Conservation (phyloP, 2,113 vertebrate genomes). For the Pandion haliaetus region DNA sequence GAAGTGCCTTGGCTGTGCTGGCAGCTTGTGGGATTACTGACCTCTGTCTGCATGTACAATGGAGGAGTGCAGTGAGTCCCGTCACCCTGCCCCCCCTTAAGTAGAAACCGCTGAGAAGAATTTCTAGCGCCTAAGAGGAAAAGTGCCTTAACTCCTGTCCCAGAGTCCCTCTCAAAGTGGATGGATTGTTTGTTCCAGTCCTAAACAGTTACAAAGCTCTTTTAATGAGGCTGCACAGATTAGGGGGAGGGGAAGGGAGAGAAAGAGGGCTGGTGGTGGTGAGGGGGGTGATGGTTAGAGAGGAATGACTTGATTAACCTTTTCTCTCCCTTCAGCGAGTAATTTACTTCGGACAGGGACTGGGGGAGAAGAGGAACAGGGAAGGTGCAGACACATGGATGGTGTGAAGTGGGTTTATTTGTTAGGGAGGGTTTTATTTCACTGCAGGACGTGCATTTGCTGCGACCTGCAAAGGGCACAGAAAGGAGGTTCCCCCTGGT, state of each 20-base stretch:
- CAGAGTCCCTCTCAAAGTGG: constrained; percentile 66
- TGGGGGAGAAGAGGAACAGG: background rate
- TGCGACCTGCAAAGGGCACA: background rate
- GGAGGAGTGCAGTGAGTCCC: background rate
- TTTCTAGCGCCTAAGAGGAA: constrained; percentile 60
- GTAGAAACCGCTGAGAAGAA: constrained; percentile 56
- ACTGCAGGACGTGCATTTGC: background rate
- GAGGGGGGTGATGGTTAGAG: constrained; percentile 49
- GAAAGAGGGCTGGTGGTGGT: constrained; percentile 48
- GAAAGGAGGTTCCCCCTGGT: background rate
- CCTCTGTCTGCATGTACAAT: constrained; percentile 11
- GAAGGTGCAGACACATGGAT: background rate
- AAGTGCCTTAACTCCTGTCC: constrained; percentile 70
- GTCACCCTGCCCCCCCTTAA: background rate
- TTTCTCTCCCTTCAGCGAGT: constrained; percentile 57
- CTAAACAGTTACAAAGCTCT: constrained; percentile 76
- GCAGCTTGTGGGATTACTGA: constrained; percentile 41
- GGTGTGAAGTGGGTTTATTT: background rate
- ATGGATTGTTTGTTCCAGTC: constrained; percentile 72
- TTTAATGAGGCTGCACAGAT: constrained; percentile 75
- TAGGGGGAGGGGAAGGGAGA: constrained; percentile 67
- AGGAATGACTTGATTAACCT: constrained; percentile 63
- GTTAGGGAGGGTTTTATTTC: background rate
- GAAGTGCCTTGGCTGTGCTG: background rate
- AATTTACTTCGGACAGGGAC: background rate